Evolutionary conservation across 2,888 invertebrate genomes (phyloP).

Genomic region (Drosophila cyrtoloma): DNA sequence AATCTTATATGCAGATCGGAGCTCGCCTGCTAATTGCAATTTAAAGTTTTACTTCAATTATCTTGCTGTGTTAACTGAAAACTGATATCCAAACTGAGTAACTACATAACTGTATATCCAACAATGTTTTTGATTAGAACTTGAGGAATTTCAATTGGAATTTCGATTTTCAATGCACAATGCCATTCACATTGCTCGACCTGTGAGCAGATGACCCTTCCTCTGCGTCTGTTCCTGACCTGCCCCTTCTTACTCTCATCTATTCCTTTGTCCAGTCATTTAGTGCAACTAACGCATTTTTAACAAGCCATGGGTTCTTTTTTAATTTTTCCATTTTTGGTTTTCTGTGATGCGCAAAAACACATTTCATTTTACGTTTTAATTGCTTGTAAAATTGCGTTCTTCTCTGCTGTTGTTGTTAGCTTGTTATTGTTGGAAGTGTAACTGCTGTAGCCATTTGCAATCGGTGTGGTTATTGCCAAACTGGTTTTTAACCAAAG

Average conservation of each 20-base stretch:
- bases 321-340: not conserved
- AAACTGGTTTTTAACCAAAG: not conserved
- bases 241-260: not conserved
- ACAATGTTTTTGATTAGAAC: not conserved
- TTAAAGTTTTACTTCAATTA: not conserved
- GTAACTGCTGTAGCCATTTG: slow-evolving; percentile 7
- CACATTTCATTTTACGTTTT: slow-evolving; percentile 74
- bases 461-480: slow-evolving; percentile 11
- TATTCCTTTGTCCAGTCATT: slow-evolving; percentile 21
- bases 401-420: not conserved
- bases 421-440: slow-evolving; percentile 4
- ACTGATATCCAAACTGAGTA: not conserved
- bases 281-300: slow-evolving; percentile 49
- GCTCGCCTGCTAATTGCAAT: not conserved
- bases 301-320: slow-evolving; percentile 47
- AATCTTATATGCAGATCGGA: not conserved
- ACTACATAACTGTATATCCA: not conserved
- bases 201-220: not conserved
- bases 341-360: slow-evolving; percentile 39
- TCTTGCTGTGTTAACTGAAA: not conserved
- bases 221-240: not conserved
- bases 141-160: not conserved
- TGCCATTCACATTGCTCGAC: not conserved
- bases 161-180: not conserved
- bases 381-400: slow-evolving; percentile 73